Base-by-base conservation (phyloP, 2,113 vertebrate species). In the Notiomystis cincta region DNA sequence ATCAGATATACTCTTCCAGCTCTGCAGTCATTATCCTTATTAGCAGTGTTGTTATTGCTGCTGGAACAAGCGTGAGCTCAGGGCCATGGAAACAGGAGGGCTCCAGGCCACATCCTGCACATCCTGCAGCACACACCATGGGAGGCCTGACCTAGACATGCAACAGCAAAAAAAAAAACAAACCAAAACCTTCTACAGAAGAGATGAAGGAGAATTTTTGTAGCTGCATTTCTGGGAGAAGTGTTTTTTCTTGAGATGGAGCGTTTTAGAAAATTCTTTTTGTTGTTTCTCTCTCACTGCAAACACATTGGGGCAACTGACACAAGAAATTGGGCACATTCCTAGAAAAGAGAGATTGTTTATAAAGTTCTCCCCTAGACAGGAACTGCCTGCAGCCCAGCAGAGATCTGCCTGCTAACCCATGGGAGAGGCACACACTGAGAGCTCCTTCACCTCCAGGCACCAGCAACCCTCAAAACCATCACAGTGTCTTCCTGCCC, bases 1-100 rank as follows among this genome's bases (percentile, higher is more conserved):
- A 95, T 51, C 89, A 84, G 83, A 89, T 93, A 51, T 8, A 19
- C 35, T 87, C 64, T 78, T 70, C 73, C 45, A 95, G 67, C 23
- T 86, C 89, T 77, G 42, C 64, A 90, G 54, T 92, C 91, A 92
- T 95, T 95, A 92, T 78, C 72, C 51, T 75, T 62, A 95, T 81
- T 92, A 90, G 51, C 60, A 84, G 48, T 16, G 30, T 18, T 90
- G 54, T 92, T 93, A 37, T 71, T 87, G 62, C 19, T 0, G 0
- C 76, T 83, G 91, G 60, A 90, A 77, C 16, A 70, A 51, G 47
- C 0, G 0, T 56, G 86, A 96, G 82, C 88, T 95, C 82, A 84
- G 86, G 71, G 82, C 82, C 88, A 67, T 30, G 93, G 92, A 96
- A 96, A 40, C 72, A 81, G 75, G 27, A 85, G 76, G 24, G 93